phyloP scores from a whole-genome alignment of 2,888 invertebrate species.

The Hemaris fuciformis region DNA sequence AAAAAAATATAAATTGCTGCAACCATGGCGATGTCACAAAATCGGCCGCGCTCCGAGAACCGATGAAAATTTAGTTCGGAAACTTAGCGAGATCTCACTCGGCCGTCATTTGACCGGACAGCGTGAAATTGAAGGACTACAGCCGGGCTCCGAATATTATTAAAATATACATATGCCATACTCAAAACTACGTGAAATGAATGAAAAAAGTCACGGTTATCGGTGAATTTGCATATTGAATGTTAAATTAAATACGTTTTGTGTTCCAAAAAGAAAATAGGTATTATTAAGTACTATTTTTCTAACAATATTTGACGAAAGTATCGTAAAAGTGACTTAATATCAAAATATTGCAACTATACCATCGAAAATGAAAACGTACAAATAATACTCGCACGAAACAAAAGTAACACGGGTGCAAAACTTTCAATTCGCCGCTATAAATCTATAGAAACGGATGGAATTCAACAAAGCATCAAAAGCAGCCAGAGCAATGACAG shows the following conservation, averaged over 20 bases:
- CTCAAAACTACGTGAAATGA: neutral
- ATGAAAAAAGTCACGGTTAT: too few species aligned
- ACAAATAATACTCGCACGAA: neutral
- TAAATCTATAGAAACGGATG: slow-evolving; percentile 40
- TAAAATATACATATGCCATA: slow-evolving; percentile 9
- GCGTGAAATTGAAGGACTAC: slow-evolving; percentile 53
- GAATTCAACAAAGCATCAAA: slow-evolving; percentile 40
- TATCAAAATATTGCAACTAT: neutral
- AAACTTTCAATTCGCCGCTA: slow-evolving; percentile 17
- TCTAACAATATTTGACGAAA: too few species aligned
- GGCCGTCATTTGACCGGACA: slow-evolving; percentile 44
- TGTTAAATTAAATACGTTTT: neutral
- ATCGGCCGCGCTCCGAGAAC: slow-evolving; percentile 40
- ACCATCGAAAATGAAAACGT: neutral
- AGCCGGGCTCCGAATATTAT: slow-evolving; percentile 16
- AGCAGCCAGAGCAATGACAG: slow-evolving; percentile 42
- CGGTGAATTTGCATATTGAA: neutral
- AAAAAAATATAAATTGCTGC: slow-evolving; percentile 45
- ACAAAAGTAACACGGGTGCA: neutral
- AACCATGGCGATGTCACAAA: slow-evolving; percentile 35
- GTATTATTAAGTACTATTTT: too few species aligned
- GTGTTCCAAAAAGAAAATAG: too few species aligned
- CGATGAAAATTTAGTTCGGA: slow-evolving; percentile 43
- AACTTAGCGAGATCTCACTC: slow-evolving; percentile 37
- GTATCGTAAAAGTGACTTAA: neutral